Percentiles rank a stretch among this genome's conserved stretches.
phyloP scores from a whole-genome alignment of 2,113 vertebrate species.

The Poeciliopsis prolifica region DNA sequence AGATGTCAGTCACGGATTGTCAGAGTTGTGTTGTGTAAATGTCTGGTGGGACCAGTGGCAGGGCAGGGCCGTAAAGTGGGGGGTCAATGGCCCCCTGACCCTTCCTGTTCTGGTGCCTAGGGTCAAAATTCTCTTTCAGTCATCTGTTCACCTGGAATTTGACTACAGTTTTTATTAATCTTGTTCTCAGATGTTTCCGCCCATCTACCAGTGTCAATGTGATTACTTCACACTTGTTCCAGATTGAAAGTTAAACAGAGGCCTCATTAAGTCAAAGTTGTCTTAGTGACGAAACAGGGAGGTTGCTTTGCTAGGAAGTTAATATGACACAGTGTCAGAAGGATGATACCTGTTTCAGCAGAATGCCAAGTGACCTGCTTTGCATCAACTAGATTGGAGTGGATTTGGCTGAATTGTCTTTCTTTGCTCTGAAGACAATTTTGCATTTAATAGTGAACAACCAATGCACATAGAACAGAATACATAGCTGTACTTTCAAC shows the following conservation, averaged over 20 bases:
- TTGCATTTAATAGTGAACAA: neutral
- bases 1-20: no score
- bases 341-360: neutral
- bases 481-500: neutral
- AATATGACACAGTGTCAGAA: neutral
- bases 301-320: neutral
- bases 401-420: neutral
- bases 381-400: slow-evolving; percentile 9
- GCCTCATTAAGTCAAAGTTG: neutral
- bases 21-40: no score
- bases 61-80: no score
- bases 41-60: no score
- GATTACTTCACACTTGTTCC: slow-evolving; percentile 3
- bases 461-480: neutral
- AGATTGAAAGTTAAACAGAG: neutral
- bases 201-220: neutral
- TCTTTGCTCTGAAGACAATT: neutral
- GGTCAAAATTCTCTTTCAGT: no score
- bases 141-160: neutral
- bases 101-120: accelerated
- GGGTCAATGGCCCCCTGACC: no score
- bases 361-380: neutral
- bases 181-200: neutral
- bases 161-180: neutral
- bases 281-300: neutral